Conservation (phyloP, 35 echinoderm and acorn worm genomes). For the Amphiura filiformis region DNA sequence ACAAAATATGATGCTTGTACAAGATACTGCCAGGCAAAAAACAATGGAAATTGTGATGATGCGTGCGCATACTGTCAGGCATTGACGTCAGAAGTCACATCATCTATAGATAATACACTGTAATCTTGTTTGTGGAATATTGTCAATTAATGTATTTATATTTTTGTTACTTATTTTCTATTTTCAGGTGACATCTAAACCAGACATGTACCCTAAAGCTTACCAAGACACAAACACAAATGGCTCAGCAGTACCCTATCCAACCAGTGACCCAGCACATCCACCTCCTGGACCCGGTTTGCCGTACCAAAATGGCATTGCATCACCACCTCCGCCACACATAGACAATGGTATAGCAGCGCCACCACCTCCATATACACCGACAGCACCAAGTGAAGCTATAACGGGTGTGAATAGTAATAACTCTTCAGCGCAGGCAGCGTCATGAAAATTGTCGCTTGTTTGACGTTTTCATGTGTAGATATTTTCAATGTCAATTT, state of each 20-base stretch:
- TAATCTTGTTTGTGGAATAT: no score
- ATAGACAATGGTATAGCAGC: neutral
- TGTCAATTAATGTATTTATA: no score
- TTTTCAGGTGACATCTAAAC: conserved; percentile 16
- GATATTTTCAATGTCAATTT: no score
- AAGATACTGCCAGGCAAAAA: no score
- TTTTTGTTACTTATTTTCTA: neutral
- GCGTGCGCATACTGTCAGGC: no score
- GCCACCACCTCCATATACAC: neutral
- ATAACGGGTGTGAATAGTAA: neutral
- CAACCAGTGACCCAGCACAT: neutral
- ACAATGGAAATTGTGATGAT: no score
- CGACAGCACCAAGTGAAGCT: neutral
- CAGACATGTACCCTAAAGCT: conserved; percentile 23
- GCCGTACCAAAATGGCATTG: neutral
- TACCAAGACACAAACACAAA: neutral
- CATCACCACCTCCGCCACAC: neutral
- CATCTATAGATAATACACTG: no score
- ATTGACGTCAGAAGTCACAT: no score
- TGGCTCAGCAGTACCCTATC: neutral
- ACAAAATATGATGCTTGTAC: no score
- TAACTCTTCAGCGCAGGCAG: neutral
- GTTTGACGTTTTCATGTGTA: no score
- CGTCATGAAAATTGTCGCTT: neutral
- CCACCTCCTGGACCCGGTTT: neutral